Evolutionary conservation across 2,113 vertebrate species (phyloP).

Genomic region (Nycticebus coucang): DNA sequence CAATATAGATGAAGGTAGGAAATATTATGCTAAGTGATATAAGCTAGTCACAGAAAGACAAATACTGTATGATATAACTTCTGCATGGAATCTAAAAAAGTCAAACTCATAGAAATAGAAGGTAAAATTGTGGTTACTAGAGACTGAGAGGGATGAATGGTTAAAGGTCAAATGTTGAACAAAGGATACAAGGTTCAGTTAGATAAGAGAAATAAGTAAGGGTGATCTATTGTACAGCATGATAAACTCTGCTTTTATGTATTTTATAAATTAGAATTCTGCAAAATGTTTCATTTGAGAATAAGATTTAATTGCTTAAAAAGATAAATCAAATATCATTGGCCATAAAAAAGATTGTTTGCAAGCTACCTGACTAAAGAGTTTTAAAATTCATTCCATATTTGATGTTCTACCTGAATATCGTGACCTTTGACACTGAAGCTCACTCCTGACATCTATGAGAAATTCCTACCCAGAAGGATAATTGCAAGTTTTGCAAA

Average conservation of each 20-base stretch:
- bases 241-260: not conserved
- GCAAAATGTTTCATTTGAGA: not conserved
- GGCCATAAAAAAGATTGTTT: not conserved
- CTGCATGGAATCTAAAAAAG: not conserved
- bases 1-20: not conserved
- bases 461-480: not conserved
- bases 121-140: not conserved
- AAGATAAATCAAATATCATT: not conserved
- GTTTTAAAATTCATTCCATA: not conserved
- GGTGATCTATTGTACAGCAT: not conserved
- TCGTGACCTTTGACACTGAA: not conserved
- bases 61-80: not conserved
- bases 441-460: not conserved
- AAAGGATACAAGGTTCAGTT: not conserved
- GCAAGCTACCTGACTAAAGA: not conserved
- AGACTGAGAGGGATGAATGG: not conserved
- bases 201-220: not conserved
- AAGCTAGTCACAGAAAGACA: not conserved
- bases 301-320: not conserved
- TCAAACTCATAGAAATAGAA: not conserved
- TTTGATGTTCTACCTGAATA: not conserved
- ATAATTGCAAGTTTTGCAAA: not conserved
- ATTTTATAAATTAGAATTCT: not conserved
- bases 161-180: not conserved
- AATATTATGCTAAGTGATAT: not conserved